These are phyloP conservation scores for Lacanobia oleracea DNA, from an alignment of 2,888 invertebrate species.

Conservation along the genomic window DNA sequence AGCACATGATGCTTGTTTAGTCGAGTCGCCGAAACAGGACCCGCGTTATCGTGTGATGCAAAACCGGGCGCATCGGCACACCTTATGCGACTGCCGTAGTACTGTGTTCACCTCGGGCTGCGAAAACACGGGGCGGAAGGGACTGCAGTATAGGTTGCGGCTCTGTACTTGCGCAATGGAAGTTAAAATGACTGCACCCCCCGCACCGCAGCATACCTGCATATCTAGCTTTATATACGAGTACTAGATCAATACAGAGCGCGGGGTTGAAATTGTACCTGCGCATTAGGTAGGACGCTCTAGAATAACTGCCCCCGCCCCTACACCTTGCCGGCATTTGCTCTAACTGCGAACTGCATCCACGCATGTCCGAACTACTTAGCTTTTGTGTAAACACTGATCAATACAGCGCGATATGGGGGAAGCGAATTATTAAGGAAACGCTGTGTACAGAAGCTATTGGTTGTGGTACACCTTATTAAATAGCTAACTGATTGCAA, in stretches of 20 bases:
- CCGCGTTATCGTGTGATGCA: neutral
- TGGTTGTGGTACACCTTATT: too few species aligned
- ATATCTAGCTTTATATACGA: neutral
- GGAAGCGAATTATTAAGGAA: too few species aligned
- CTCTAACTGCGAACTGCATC: neutral
- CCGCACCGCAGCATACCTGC: neutral
- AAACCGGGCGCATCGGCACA: neutral
- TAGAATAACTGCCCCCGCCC: neutral
- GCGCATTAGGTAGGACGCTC: neutral
- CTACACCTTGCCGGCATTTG: neutral
- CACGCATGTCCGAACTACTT: neutral
- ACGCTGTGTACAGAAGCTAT: too few species aligned
- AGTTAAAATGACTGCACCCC: neutral
- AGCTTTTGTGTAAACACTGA: neutral
- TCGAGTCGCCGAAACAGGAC: neutral
- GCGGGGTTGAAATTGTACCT: neutral
- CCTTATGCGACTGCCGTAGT: neutral
- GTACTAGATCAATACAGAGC: slow-evolving; percentile 13
- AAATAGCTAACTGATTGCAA: too few species aligned
- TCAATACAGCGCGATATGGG: neutral
- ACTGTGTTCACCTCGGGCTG: too few species aligned
- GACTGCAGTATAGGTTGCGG: too few species aligned
- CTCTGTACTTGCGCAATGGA: too few species aligned
- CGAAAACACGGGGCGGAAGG: too few species aligned
- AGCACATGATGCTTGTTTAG: neutral